Evolutionary conservation across 1,140 invertebrate species (phyloP), one percentile per base, ranked within the genome.

Genomic region (Panulirus ornatus): DNA sequence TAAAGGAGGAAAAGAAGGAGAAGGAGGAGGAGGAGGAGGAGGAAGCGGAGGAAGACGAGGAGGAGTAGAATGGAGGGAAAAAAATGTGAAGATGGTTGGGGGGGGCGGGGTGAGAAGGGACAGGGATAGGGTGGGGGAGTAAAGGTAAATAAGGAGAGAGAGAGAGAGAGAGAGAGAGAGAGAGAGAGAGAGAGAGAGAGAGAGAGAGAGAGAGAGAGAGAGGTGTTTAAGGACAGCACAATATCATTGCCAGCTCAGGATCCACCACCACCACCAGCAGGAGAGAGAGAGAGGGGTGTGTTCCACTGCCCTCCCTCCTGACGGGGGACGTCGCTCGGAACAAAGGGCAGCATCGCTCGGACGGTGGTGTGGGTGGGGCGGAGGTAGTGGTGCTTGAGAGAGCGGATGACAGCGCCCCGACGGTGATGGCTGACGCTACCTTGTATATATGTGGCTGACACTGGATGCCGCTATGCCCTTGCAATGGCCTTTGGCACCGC

Each of bases 111-210:
- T 2, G n/a, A 66, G n/a, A 66, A 30, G 58, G 22, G 22, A 66
- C 3, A 27, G n/a, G 5, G n/a, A 5, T n/a, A 66, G 27, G n/a
- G 5, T 22, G n/a, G 6, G 11, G 22, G n/a, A 66, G 58, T n/a
- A n/a, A n/a, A n/a, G n/a, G n/a, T 11, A 34, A 27, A 73, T 8
- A 73, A 27, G 9, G 14, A 34, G n/a, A 30, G 27, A 73, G n/a
- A 73, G 70, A 73, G 70, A 73, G n/a, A 73, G 27, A 34, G 70
- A 34, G 27, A 34, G 70, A 73, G 27, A 34, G n/a, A 73, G n/a
- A 30, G 27, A 73, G n/a, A 73, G 70, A 73, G 70, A 73, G 22
- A 34, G 9, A 30, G 70, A 71, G 70, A 30, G 27, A 71, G n/a
- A 2, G n/a, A 30, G 9, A 71, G 70, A 71, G 70, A 71, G 70